Evolutionary conservation across 2,113 vertebrate species (phyloP).

Genomic region (Mohoua ochrocephala): DNA sequence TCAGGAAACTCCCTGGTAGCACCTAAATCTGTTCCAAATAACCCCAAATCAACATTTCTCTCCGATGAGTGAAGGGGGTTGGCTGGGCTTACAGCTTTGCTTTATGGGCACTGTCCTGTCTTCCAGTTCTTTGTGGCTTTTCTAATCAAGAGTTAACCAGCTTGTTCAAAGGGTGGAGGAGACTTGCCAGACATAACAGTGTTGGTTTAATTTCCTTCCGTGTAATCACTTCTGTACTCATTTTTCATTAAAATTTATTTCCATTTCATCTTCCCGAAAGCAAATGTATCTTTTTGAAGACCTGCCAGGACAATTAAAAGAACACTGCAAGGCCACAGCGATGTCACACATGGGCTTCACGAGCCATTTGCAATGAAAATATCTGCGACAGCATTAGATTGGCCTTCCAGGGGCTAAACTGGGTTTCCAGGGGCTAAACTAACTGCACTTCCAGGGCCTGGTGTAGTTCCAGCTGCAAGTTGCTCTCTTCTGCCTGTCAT

Average conservation of each 20-base stretch:
- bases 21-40: background rate
- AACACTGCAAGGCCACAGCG: background rate
- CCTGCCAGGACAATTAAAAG: background rate
- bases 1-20: background rate
- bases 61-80: background rate
- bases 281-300: background rate
- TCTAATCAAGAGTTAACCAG: background rate
- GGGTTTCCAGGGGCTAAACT: background rate
- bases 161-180: background rate
- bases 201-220: background rate
- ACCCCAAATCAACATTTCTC: background rate
- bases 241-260: conserved; percentile 27
- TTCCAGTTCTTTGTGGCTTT: background rate
- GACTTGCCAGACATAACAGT: background rate
- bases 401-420: background rate
- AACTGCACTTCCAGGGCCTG: background rate
- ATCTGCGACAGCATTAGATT: background rate
- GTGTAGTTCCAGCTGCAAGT: background rate
- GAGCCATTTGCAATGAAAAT: background rate
- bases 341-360: background rate
- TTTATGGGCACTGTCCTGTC: background rate
- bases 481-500: background rate
- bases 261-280: background rate
- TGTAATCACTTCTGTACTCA: background rate
- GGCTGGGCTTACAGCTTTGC: background rate